phyloP scores from a whole-genome alignment of 2,888 invertebrate species.

The Miltochrista miniata region DNA sequence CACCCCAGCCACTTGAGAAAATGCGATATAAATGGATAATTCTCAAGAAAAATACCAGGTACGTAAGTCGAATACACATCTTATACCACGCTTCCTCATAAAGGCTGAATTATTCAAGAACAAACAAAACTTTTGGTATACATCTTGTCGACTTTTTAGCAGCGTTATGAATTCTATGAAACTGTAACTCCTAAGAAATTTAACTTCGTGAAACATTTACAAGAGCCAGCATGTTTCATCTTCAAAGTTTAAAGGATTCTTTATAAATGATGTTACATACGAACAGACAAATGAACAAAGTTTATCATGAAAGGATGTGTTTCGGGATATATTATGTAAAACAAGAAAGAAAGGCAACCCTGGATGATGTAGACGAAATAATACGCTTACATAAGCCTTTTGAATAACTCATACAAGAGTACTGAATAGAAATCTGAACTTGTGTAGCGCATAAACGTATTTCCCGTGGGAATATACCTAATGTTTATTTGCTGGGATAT shows the following conservation, averaged over 20 bases:
- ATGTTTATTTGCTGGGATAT: too few relatives aligned
- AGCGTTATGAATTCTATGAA: conserved; percentile 11
- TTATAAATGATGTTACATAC: conserved; percentile 5
- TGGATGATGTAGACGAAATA: background rate
- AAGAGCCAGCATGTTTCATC: conserved; percentile 1
- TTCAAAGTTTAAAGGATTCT: conserved; percentile 12
- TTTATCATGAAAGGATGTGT: background rate
- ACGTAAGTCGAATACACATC: background rate
- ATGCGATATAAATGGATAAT: background rate
- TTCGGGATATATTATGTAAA: background rate
- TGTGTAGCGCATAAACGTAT: too few relatives aligned
- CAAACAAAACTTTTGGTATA: conserved; percentile 4
- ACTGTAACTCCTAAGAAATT: conserved; percentile 8
- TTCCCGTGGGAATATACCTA: too few relatives aligned
- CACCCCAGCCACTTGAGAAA: too few relatives aligned
- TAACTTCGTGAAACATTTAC: conserved; percentile 6
- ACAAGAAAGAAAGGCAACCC: background rate
- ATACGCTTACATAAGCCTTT: background rate
- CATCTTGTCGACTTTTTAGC: conserved; percentile 3
- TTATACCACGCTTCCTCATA: background rate
- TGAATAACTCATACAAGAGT: too few relatives aligned
- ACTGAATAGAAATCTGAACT: background rate
- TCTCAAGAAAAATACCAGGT: background rate
- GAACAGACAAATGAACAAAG: conserved; percentile 7
- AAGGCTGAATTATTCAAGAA: conserved; percentile 4